A percentile compares a stretch with the other conserved stretches of the same genome.
Conservation (phyloP, 2,797 vertebrate genomes). For the Anabacerthia variegaticeps region DNA sequence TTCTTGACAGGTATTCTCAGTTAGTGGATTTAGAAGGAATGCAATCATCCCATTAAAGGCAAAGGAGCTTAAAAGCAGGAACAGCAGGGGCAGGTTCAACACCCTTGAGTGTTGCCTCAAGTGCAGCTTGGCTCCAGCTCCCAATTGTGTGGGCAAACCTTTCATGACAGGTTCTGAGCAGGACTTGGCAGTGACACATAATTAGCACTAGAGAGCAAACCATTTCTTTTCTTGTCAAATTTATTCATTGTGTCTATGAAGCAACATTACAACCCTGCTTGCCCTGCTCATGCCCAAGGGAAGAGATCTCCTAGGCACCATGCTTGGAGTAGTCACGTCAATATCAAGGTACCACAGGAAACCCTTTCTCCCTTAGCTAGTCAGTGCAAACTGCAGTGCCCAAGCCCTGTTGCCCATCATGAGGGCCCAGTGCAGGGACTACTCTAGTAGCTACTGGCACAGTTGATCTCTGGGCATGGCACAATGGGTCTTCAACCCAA, state of each 20-base stretch:
- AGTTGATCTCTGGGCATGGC: accelerated
- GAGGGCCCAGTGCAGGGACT: accelerated
- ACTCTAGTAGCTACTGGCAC: background rate
- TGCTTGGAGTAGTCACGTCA: background rate
- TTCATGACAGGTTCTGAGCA: background rate
- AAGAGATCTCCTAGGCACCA: background rate
- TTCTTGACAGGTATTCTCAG: background rate
- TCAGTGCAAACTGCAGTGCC: background rate
- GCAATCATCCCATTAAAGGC: background rate
- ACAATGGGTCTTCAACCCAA: accelerated
- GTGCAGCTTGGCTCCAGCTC: background rate
- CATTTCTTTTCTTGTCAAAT: background rate
- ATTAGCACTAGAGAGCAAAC: background rate
- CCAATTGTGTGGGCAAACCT: background rate
- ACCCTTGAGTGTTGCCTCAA: background rate
- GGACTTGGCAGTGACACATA: accelerated
- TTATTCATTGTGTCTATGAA: background rate
- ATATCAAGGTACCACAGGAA: background rate
- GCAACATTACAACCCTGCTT: background rate
- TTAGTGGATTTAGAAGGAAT: background rate
- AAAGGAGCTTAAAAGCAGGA: background rate
- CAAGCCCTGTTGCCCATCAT: accelerated
- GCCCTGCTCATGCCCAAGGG: background rate
- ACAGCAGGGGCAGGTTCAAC: accelerated
- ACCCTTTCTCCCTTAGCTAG: background rate